Conservation (phyloP, 2,888 invertebrate species). For the Tachina fera region DNA sequence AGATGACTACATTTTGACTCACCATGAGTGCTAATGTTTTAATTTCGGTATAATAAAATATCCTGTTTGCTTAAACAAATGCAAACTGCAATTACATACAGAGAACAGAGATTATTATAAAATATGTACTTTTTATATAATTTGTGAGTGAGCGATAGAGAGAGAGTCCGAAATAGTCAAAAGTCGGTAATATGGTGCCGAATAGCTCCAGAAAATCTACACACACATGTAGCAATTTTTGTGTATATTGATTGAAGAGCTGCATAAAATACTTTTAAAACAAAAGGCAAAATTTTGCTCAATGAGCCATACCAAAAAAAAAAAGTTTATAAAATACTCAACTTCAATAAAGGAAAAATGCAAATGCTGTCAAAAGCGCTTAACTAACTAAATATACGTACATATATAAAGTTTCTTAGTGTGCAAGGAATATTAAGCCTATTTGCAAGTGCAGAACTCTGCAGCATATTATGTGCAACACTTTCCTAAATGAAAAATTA, state of each 20-base stretch:
- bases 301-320: not conserved
- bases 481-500: too few relatives aligned
- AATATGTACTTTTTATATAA: not conserved
- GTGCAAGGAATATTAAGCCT: too few relatives aligned
- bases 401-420: not conserved
- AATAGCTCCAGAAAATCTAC: slow-evolving; percentile 20
- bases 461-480: too few relatives aligned
- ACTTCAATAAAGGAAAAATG: not conserved
- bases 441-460: too few relatives aligned
- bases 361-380: not conserved
- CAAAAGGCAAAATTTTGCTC: slow-evolving; percentile 18
- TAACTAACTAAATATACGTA: not conserved
- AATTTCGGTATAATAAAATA: slow-evolving; percentile 81
- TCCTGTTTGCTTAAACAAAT: slow-evolving; percentile 75
- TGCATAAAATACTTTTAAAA: slow-evolving; percentile 20
- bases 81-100: slow-evolving; percentile 42
- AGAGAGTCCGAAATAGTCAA: slow-evolving; percentile 18
- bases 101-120: not conserved
- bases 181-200: slow-evolving; percentile 64
- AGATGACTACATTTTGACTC: slow-evolving; percentile 58
- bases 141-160: not conserved
- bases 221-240: not conserved
- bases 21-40: slow-evolving; percentile 60
- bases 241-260: slow-evolving; percentile 60
- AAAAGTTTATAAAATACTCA: not conserved